phyloP scores from a whole-genome alignment of 1,140 invertebrate genomes.

The Globodera ellingtonae region DNA sequence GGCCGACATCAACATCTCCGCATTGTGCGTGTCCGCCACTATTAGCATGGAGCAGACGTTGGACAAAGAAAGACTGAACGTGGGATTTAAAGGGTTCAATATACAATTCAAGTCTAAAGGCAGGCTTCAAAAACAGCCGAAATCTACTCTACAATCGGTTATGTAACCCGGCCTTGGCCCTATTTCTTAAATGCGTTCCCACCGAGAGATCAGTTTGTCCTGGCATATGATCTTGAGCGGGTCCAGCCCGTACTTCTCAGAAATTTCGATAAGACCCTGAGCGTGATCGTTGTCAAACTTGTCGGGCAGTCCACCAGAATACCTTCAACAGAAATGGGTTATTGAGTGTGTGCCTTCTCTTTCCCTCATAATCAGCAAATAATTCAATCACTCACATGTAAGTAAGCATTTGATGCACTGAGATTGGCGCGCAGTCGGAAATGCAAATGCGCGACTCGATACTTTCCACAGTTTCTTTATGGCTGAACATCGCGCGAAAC shows the following conservation, averaged over 20 bases:
- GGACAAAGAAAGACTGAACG: constrained; percentile 43
- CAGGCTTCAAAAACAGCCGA: constrained; percentile 4
- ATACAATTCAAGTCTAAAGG: neutral
- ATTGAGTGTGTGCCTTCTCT: too few relatives aligned
- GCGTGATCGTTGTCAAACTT: constrained; percentile 50
- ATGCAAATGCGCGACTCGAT: constrained; percentile 48
- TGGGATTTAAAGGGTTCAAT: neutral
- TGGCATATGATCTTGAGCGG: constrained; percentile 62
- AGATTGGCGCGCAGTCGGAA: constrained; percentile 43
- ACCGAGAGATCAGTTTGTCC: constrained; percentile 57
- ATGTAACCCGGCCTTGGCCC: too few relatives aligned
- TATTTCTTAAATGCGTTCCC: neutral
- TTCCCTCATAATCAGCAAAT: neutral
- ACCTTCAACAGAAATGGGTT: constrained; percentile 21
- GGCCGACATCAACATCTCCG: constrained; percentile 47
- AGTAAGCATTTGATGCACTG: constrained; percentile 60
- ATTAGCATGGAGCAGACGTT: constrained; percentile 56
- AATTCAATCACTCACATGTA: constrained; percentile 49
- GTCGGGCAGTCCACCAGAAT: constrained; percentile 50
- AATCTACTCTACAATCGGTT: too few relatives aligned
- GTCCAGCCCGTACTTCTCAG: constrained; percentile 60
- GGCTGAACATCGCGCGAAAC: constrained; percentile 62
- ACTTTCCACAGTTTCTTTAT: constrained; percentile 51
- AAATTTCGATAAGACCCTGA: constrained; percentile 56
- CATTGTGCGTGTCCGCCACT: constrained; percentile 60